Conservation (phyloP, 1,140 invertebrate genomes). For the Diorhabda sublineata region DNA sequence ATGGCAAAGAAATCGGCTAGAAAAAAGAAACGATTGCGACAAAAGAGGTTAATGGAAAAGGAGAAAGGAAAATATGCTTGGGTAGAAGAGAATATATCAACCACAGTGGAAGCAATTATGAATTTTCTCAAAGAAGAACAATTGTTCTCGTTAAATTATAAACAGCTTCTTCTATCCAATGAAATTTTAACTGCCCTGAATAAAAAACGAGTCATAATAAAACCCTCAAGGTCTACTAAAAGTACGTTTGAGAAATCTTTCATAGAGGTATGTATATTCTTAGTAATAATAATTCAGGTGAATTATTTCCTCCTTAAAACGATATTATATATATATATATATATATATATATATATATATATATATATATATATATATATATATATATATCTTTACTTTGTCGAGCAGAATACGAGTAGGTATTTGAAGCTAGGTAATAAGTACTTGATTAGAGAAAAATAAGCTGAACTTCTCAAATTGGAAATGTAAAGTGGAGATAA, state of each 20-base stretch:
- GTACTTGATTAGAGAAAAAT: no score
- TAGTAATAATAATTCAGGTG: background rate
- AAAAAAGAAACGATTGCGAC: constrained; percentile 18
- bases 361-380: no score
- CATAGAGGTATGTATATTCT: constrained; percentile 24
- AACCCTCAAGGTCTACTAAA: constrained; percentile 28
- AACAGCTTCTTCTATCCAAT: constrained; percentile 37
- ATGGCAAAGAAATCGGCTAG: constrained; percentile 21
- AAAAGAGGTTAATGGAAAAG: constrained; percentile 21
- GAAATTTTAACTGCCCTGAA: constrained; percentile 27
- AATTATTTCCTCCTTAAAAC: no score
- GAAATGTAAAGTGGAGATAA: no score
- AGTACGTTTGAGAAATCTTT: constrained; percentile 30
- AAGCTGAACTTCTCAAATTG: no score
- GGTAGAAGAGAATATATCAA: constrained; percentile 25
- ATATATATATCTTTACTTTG: no score
- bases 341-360: no score
- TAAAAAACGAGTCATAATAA: constrained; percentile 21
- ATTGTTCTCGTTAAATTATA: constrained; percentile 31
- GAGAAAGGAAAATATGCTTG: constrained; percentile 23
- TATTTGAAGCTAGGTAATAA: no score
- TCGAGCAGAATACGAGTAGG: no score
- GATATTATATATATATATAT: no score
- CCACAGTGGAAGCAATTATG: constrained; percentile 25
- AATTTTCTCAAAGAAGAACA: constrained; percentile 31